These are phyloP conservation scores for Microplitis manilae DNA, from an alignment of 2,888 invertebrate species.

Conservation along the genomic window DNA sequence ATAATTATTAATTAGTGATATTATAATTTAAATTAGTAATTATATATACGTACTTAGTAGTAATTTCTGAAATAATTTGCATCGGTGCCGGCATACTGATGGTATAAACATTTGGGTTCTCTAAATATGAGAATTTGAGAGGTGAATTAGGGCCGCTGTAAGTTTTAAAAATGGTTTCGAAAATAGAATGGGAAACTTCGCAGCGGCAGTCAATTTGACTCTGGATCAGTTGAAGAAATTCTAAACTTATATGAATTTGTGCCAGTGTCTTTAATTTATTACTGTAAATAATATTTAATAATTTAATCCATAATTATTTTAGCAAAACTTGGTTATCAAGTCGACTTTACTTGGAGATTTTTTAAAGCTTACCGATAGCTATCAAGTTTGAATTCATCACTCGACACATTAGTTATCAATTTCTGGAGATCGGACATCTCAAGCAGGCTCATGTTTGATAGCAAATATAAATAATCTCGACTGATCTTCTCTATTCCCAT, in stretches of 20 bases:
- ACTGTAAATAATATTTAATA: conserved; percentile 47
- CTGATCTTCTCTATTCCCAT: conserved; percentile 63
- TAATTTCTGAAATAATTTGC: conserved; percentile 49
- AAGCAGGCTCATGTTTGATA: conserved; percentile 55
- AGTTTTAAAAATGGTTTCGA: conserved; percentile 54
- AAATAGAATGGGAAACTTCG: conserved; percentile 54
- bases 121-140: conserved; percentile 48
- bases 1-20: not conserved
- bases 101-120: conserved; percentile 51
- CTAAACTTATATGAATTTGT: conserved; percentile 62
- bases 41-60: conserved; percentile 51
- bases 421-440: conserved; percentile 54
- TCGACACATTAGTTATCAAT: conserved; percentile 50
- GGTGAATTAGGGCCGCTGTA: conserved; percentile 58
- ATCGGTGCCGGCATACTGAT: conserved; percentile 51
- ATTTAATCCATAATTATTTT: too few relatives aligned
- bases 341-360: not conserved
- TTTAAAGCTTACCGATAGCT: conserved; percentile 48
- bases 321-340: not conserved
- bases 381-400: conserved; percentile 54
- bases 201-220: conserved; percentile 57
- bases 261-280: conserved; percentile 56
- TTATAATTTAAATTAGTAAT: not conserved
- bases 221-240: conserved; percentile 61
- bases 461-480: conserved; percentile 60